Evolutionary conservation across 2,888 invertebrate genomes (phyloP).

Genomic region (Odontothrips loti): DNA sequence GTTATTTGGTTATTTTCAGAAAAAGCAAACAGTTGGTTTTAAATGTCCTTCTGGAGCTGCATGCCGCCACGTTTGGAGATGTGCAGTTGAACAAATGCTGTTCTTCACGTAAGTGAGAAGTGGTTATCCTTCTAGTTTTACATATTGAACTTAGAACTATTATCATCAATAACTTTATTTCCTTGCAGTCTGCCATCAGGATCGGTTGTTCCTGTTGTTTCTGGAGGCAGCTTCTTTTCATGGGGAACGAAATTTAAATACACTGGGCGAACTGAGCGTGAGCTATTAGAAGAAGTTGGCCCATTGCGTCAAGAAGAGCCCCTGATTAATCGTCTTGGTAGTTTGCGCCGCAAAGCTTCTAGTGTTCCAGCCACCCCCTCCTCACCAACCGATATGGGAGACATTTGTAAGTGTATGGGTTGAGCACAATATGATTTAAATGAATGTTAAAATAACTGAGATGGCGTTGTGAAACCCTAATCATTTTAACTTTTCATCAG

Average conservation of each 20-base stretch:
- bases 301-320: constrained; percentile 52
- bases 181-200: constrained; percentile 72
- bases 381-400: constrained; percentile 66
- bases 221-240: constrained; percentile 87
- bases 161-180: not conserved
- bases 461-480: no score
- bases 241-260: constrained; percentile 94
- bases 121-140: constrained; percentile 20
- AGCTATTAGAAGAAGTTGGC: constrained; percentile 79
- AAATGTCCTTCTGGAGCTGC: constrained; percentile 89
- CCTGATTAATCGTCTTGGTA: constrained; percentile 50
- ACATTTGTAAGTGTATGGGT: constrained; percentile 53
- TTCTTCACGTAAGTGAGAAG: constrained; percentile 85
- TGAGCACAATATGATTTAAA: no score
- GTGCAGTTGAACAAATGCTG: constrained; percentile 95
- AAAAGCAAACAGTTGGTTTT: constrained; percentile 91
- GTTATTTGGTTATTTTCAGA: constrained; percentile 56
- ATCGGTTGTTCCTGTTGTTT: constrained; percentile 75
- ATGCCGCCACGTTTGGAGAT: constrained; percentile 94
- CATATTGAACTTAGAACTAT: not conserved
- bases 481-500: constrained; percentile 47
- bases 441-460: no score
- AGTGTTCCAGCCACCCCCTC: constrained; percentile 85
- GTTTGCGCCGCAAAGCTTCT: constrained; percentile 70
- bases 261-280: constrained; percentile 80